These are phyloP conservation scores for Zele albiditarsus DNA, from an alignment of 2,888 invertebrate species.

Conservation along the genomic window DNA sequence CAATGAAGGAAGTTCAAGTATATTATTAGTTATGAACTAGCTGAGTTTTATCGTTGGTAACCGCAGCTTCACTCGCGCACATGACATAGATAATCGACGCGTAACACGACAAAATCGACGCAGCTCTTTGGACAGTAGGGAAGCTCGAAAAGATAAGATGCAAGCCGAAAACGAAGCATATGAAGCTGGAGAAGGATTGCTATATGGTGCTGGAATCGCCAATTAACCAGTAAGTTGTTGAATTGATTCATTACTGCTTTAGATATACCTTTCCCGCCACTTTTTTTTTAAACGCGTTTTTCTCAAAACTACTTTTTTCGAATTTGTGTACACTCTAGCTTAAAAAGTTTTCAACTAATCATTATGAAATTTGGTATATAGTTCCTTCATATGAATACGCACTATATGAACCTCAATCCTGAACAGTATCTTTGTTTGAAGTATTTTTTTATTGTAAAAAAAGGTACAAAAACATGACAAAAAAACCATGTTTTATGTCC, in stretches of 20 bases:
- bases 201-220: conserved; percentile 7
- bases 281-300: background rate
- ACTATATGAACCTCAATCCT: too few species aligned
- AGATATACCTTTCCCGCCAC: background rate
- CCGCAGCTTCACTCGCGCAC: background rate
- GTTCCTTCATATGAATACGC: background rate
- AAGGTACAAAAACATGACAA: too few species aligned
- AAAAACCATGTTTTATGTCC: too few species aligned
- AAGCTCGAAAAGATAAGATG: background rate
- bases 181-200: background rate
- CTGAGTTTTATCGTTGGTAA: background rate
- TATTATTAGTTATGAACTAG: background rate
- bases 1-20: background rate
- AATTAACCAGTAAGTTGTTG: background rate
- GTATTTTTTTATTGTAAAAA: too few species aligned
- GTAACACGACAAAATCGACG: background rate
- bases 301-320: background rate
- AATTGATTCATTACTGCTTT: background rate
- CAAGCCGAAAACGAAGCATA: background rate
- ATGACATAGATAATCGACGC: background rate
- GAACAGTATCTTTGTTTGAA: too few species aligned
- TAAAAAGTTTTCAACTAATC: background rate
- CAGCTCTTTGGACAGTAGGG: background rate
- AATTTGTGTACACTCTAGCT: background rate
- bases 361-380: background rate